Evolutionary conservation across 53 echinoderm and acorn worm species (phyloP).

Genomic region (Astropecten irregularis): DNA sequence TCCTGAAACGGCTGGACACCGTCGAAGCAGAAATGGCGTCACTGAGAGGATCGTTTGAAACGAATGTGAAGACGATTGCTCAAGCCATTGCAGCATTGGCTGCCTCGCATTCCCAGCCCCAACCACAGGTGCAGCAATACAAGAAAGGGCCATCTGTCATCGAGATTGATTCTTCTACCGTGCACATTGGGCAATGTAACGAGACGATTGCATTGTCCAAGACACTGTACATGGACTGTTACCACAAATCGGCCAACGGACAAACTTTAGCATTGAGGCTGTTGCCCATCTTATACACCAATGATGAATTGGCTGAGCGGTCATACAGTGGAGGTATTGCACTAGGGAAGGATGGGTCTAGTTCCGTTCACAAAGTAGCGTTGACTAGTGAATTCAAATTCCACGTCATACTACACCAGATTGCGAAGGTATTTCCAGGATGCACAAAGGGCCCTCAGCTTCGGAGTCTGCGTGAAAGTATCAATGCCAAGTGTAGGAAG

Average conservation of each 20-base stretch:
- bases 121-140: neutral
- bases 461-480: neutral
- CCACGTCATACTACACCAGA: neutral
- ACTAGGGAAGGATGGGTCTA: neutral
- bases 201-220: neutral
- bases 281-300: neutral
- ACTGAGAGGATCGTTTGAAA: neutral
- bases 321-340: neutral
- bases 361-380: neutral
- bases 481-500: neutral
- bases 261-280: neutral
- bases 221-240: neutral
- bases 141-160: neutral
- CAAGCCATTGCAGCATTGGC: neutral
- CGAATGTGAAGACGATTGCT: neutral
- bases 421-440: neutral
- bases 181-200: neutral
- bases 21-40: neutral
- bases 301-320: neutral
- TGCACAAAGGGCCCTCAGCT: neutral
- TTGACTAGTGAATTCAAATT: neutral
- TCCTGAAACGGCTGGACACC: neutral
- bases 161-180: neutral
- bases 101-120: neutral
- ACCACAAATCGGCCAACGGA: neutral